Base-by-base conservation (phyloP, 2,797 vertebrate genomes). In the Epinephelus malabaricus region DNA sequence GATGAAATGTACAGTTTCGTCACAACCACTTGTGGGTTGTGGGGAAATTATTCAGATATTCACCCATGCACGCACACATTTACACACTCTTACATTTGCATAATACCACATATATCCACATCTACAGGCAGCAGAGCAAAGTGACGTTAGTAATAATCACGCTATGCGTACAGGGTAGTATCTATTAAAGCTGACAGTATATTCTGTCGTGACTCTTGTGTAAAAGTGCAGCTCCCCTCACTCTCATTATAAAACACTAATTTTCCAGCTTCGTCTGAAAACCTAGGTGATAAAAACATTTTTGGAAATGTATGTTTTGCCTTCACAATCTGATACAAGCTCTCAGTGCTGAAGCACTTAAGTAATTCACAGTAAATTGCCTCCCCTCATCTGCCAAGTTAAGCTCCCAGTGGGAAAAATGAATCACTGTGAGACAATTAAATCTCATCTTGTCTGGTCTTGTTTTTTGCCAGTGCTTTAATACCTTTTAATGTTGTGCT, bases 361-460 rank as follows among this genome's bases (percentile, higher is more conserved):
- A 80, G 79, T 79, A 34, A 87, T 83, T 88, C 70, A 85, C 58
- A 67, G 64, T 61, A 83, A 86, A 90, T 85, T 66, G 63, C 67
- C 56, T 81, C 60, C 49, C 34, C 56, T 83, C 17, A 51, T 53
- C 73, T 83, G 64, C 82, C 85, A 88, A 79, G 74, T 84, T 54
- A 68, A 83, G 53, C 46, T 83, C 70, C 80, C 84, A 60, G n/a
- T 69, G 66, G 77, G 61, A 70, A 43, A 81, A 83, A 82, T 69
- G 2, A 85, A 81, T 83, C 53, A 78, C 34, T 51, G 70, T 34
- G 68, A 86, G 76, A 76, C 73, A 86, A 79, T 86, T 46, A 79
- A 84, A 63, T 87, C 74, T 76, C 75, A 4, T 88, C 63, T 68
- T 83, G 86, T 88, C 85, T 72, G 53, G 82, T 82, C 83, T 86